A percentile compares a stretch with the other conserved stretches of the same genome.
phyloP scores from a whole-genome alignment of 2,888 invertebrate species.

The Chrysolina oricalcia region DNA sequence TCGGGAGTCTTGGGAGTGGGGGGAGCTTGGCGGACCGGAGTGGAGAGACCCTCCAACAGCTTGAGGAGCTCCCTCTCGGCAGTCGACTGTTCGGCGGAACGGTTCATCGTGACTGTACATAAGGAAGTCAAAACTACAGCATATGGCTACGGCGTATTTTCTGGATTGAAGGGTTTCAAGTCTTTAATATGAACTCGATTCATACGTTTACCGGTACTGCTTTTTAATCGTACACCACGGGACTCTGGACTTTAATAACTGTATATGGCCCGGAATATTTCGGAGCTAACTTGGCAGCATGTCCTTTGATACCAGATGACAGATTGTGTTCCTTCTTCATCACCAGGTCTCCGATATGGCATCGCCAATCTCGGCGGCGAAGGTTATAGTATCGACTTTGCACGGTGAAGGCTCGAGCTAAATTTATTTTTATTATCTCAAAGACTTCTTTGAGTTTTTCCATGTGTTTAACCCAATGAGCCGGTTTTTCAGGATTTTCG shows the following conservation, averaged over 20 bases:
- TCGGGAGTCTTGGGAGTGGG: no score
- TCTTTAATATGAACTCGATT: background rate
- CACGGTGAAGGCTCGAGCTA: background rate
- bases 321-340: background rate
- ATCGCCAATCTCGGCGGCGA: background rate
- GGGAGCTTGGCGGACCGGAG: no score
- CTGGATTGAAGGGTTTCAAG: background rate
- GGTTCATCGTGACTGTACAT: no score
- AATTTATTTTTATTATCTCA: background rate
- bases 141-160: background rate
- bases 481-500: background rate
- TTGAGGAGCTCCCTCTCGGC: no score
- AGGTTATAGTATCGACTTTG: background rate
- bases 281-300: no score
- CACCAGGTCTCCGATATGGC: background rate
- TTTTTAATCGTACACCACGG: background rate
- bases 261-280: background rate
- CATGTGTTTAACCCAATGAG: background rate
- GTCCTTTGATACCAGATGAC: background rate
- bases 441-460: background rate
- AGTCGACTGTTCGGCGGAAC: no score
- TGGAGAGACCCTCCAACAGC: no score
- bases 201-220: background rate
- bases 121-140: no score
- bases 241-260: background rate